These are phyloP conservation scores for Lagenorhynchus albirostris DNA, from an alignment of 2,113 vertebrate species.

Conservation along the genomic window DNA sequence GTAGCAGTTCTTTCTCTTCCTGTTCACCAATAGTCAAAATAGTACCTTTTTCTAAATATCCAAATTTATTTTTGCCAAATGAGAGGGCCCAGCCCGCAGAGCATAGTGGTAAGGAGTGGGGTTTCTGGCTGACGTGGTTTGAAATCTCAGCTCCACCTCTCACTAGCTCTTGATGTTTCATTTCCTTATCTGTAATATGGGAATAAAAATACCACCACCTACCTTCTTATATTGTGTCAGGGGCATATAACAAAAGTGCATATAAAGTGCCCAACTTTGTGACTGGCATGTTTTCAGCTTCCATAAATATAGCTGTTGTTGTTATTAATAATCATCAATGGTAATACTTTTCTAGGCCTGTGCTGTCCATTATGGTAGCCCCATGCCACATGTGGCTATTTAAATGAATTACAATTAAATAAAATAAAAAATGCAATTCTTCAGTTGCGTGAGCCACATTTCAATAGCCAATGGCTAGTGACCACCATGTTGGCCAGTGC, in stretches of 20 bases:
- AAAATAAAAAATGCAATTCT: not conserved
- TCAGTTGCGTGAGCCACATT: not conserved
- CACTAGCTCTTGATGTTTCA: not conserved
- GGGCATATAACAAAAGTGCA: not conserved
- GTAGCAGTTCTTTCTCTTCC: not conserved
- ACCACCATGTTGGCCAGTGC: not conserved
- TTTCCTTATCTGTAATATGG: not conserved
- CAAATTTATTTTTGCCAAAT: not conserved
- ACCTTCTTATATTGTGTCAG: not conserved
- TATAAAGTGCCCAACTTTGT: not conserved
- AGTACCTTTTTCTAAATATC: not conserved
- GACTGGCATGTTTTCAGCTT: not conserved
- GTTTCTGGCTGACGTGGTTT: not conserved
- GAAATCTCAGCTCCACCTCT: not conserved
- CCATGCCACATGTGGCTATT: not conserved
- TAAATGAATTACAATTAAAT: not conserved
- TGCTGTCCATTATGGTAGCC: not conserved
- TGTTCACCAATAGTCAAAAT: not conserved
- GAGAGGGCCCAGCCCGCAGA: not conserved
- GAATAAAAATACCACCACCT: not conserved
- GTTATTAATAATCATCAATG: not conserved
- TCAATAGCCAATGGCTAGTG: not conserved
- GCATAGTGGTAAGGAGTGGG: not conserved
- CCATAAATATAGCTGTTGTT: not conserved
- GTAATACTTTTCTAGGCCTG: not conserved